phyloP scores from a whole-genome alignment of 2,797 vertebrate species.

The Acanthis flammea region DNA sequence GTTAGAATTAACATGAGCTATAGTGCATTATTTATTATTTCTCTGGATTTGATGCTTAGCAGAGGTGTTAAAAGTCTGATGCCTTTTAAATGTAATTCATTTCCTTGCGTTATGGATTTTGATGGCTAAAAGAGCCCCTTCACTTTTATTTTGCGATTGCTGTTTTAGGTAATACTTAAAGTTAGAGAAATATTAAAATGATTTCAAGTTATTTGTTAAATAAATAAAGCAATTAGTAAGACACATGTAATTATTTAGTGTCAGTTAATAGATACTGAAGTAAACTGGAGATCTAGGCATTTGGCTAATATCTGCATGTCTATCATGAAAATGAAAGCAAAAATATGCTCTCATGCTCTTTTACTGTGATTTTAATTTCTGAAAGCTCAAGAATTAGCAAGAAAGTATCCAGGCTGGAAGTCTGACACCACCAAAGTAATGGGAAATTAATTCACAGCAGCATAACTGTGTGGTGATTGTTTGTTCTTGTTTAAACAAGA shows the following conservation, averaged over 20 bases:
- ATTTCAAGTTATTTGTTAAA: neutral
- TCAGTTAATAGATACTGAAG: neutral
- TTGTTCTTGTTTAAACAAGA: conserved; percentile 63
- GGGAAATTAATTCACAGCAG: conserved; percentile 16
- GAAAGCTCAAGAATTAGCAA: neutral
- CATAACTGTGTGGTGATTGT: neutral
- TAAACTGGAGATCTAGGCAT: neutral
- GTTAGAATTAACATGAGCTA: conserved; percentile 49
- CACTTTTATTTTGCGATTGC: neutral
- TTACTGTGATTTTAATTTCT: neutral
- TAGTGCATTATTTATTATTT: conserved; percentile 64
- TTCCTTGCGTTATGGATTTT: neutral
- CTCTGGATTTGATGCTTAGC: conserved; percentile 23
- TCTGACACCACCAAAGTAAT: neutral
- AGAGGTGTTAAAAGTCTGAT: conserved; percentile 39
- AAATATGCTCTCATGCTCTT: neutral
- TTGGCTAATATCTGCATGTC: neutral
- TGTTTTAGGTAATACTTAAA: neutral
- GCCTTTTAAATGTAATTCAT: conserved; percentile 20
- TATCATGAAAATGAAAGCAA: neutral
- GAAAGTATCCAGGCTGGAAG: neutral
- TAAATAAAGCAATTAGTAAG: neutral
- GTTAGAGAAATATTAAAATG: neutral
- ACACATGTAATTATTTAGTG: neutral
- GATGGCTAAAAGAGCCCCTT: neutral